phyloP scores from a whole-genome alignment of 2,888 invertebrate species.

The Eurois occulta region DNA sequence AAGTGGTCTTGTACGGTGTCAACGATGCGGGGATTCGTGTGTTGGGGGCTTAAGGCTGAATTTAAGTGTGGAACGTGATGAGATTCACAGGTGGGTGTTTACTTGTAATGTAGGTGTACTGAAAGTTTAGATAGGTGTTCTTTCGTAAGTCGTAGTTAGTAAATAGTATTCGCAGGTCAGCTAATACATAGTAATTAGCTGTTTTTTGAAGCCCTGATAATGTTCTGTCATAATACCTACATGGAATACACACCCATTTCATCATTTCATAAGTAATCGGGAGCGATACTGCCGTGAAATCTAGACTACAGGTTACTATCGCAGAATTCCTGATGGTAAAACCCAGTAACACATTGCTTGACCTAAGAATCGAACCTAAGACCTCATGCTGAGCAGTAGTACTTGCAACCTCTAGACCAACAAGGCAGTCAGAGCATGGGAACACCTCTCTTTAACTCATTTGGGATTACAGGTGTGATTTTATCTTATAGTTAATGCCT shows the following conservation, averaged over 20 bases:
- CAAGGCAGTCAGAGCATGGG: background rate
- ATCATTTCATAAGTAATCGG: background rate
- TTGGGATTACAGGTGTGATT: background rate
- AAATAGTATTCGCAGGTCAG: background rate
- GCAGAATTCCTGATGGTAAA: background rate
- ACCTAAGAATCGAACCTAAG: background rate
- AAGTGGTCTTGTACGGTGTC: constrained; percentile 50
- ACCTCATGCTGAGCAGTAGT: background rate
- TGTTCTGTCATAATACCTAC: background rate
- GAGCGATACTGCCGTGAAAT: background rate
- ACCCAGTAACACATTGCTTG: background rate
- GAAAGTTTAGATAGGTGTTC: background rate
- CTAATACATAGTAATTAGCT: constrained; percentile 14
- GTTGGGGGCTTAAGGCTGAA: constrained; percentile 25
- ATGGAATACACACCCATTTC: background rate
- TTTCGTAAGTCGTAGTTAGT: background rate
- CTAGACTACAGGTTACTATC: background rate
- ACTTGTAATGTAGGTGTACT: constrained; percentile 2
- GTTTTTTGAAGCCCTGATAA: background rate
- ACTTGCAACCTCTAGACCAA: background rate
- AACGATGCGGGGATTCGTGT: constrained; percentile 40
- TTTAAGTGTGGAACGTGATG: constrained; percentile 53
- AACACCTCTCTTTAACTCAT: background rate
- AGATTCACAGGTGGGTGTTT: constrained; percentile 14
- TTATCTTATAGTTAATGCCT: background rate